Evolutionary conservation across 2,888 invertebrate genomes (phyloP), one percentile per base, ranked within the genome.

Genomic region (Formica aserva): DNA sequence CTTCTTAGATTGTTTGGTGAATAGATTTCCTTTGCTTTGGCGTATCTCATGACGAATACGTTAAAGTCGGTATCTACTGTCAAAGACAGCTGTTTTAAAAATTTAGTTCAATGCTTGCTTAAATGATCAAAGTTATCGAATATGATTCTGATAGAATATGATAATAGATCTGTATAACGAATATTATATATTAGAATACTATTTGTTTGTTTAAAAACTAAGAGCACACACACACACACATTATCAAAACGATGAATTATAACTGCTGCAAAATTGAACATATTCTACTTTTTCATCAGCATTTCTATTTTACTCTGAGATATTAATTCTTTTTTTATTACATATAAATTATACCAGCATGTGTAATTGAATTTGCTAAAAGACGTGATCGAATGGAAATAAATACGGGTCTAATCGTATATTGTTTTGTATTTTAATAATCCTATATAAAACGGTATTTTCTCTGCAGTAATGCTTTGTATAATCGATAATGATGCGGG

Each of bases 391-490:
- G 18, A 22, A 3, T 1, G 4, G 29, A 65, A 76, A 76, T 63
- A 29, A 48, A 63, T 75, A 75, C 22, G 13, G 22, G 11, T 35
- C 65, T 52, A 65, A 76, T 75, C 15, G 8, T 48, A 18, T 75
- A 75, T 35, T 52, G 48, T 35, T 35, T 15, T 48, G 15, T 26
- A 52, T 52, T 76, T 76, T 45, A 66, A 66, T 66, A 35, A 66
- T 66, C 18, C 4, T 11, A 63, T 35, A 62, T 48, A 63, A 38
- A 63, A 22, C 13, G 22, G 22, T 22, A 65, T 26, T 22, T 35
- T 63, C 35, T 35, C 11, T 26, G 35, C 22, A 45, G 2, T 62
- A n/a, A 74, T 41, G 29, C 62, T 62, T 63, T 35, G 15, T n/a
- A 26, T 32, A 45, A 62, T 62, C 22, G 4, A 63, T 62, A 74